phyloP scores from a whole-genome alignment of 2,797 vertebrate genomes.

The Chaetophractus vellerosus region DNA sequence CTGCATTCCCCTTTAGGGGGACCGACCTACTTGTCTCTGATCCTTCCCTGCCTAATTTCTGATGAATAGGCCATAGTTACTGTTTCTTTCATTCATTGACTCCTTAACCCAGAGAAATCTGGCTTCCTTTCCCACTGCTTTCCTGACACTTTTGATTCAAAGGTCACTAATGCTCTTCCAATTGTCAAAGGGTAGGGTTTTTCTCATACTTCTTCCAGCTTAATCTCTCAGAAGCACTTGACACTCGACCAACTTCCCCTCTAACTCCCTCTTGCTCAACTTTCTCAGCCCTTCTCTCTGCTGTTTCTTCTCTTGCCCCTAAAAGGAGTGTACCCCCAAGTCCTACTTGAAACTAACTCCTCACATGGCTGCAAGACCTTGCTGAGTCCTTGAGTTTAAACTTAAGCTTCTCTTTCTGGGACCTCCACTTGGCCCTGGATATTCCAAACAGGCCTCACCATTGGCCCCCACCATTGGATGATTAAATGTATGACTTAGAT shows the following conservation, averaged over 20 bases:
- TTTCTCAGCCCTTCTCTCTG: not conserved
- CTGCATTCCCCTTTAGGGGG: not conserved
- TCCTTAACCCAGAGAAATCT: not conserved
- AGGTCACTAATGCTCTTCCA: not conserved
- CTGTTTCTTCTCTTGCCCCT: not conserved
- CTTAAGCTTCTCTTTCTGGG: no score
- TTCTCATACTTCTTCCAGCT: not conserved
- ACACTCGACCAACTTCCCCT: not conserved
- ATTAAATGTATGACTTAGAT: not conserved
- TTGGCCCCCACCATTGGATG: not conserved
- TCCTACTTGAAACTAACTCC: not conserved
- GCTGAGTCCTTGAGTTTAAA: no score
- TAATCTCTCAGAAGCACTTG: not conserved
- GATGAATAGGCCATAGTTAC: not conserved
- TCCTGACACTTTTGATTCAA: not conserved
- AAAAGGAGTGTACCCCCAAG: not conserved
- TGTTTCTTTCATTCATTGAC: not conserved
- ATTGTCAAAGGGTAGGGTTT: not conserved
- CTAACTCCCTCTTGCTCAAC: not conserved
- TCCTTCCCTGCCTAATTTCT: not conserved
- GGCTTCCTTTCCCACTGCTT: not conserved
- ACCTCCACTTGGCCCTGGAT: no score
- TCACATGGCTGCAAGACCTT: not conserved
- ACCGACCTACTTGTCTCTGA: not conserved
- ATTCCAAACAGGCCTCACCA: no score